Conservation (phyloP, 2,797 vertebrate genomes). For the Lepus townsendii region DNA sequence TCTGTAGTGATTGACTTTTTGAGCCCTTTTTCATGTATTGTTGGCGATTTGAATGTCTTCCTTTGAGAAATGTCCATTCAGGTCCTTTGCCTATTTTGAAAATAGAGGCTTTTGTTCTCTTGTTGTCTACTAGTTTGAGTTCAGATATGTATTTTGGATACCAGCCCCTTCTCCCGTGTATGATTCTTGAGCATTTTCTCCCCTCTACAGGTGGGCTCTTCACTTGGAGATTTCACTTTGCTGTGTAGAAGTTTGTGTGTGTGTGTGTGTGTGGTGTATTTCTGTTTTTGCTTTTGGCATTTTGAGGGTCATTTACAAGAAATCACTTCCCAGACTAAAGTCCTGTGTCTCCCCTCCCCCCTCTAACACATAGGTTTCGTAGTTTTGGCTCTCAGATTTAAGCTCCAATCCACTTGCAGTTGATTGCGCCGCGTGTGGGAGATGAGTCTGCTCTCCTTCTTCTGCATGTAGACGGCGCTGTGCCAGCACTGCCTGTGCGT, state of each 20-base stretch:
- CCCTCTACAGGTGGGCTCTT: not conserved
- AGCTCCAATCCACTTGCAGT: not conserved
- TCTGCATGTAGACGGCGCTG: not conserved
- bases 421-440: not conserved
- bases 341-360: not conserved
- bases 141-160: not conserved
- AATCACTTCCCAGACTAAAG: not conserved
- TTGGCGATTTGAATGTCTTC: not conserved
- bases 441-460: not conserved
- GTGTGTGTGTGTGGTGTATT: no score
- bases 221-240: not conserved
- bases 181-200: not conserved
- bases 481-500: not conserved
- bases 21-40: not conserved
- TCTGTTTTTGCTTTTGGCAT: not conserved
- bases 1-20: not conserved
- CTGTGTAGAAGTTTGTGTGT: not conserved
- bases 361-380: not conserved
- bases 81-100: not conserved
- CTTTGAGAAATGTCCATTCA: not conserved
- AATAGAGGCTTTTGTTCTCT: not conserved
- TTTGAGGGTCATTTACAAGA: not conserved
- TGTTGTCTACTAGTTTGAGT: not conserved
- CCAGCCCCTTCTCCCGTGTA: not conserved
- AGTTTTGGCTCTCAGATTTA: not conserved